phyloP scores from a whole-genome alignment of 2,888 invertebrate genomes.

The Drosophila affinis region DNA sequence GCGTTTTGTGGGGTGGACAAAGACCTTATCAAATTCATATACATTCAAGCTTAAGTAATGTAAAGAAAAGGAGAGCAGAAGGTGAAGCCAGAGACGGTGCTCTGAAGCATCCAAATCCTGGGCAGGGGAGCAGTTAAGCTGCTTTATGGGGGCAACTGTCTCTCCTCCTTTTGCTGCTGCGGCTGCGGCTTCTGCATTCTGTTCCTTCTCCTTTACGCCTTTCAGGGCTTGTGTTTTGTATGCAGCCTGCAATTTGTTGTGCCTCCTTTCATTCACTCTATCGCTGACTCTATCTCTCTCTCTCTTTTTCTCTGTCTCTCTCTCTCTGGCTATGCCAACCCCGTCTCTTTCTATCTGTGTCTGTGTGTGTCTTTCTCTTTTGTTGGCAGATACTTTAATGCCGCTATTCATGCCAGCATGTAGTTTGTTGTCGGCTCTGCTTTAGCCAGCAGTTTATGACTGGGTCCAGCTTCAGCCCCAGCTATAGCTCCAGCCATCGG shows the following conservation, averaged over 20 bases:
- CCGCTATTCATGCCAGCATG: constrained; percentile 63
- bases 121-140: constrained; percentile 40
- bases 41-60: constrained; percentile 34
- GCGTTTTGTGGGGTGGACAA: constrained; percentile 33
- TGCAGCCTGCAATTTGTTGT: constrained; percentile 71
- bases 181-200: background rate
- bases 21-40: constrained; percentile 68
- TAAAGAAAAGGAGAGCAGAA: constrained; percentile 20
- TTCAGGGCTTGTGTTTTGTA: constrained; percentile 50
- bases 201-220: constrained; percentile 3
- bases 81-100: background rate
- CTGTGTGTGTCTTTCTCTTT: constrained; percentile 3
- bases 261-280: constrained; percentile 25
- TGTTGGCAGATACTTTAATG: constrained; percentile 69
- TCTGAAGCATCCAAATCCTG: constrained; percentile 15
- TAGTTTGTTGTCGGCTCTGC: constrained; percentile 35
- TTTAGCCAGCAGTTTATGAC: constrained; percentile 24
- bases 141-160: constrained; percentile 33
- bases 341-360: constrained; percentile 6
- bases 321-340: background rate
- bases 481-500: too few relatives aligned
- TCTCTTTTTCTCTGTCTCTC: background rate
- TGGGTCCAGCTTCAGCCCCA: too few relatives aligned
- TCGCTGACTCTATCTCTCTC: background rate
- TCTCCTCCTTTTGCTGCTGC: too few relatives aligned